Base-by-base conservation (phyloP, 2,113 vertebrate species). In the Sylvilagus bachmani region DNA sequence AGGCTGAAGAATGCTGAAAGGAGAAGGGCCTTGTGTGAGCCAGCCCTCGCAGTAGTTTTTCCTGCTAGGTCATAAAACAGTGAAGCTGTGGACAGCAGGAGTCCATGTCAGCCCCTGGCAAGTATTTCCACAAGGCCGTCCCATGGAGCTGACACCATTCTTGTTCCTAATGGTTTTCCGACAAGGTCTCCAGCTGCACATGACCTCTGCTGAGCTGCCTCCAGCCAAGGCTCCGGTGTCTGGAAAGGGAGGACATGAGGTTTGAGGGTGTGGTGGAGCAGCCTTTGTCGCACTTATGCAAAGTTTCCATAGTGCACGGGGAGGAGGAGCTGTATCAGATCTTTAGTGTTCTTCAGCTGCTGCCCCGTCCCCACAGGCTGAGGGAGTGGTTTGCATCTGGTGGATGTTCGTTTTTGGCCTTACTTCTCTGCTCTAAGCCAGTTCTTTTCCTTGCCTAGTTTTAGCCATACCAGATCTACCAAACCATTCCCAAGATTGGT, bases 111-210 rank as follows among this genome's bases (percentile, higher is more conserved):
- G n/a, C 62, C 61, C 31, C 62, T 89, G 73, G 75, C 70, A 79
- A 74, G 5, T 58, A 58, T 74, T 79, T 96, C 74, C 81, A 87
- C 78, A 62, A 29, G 85, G 38, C 55, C 75, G 29, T 70, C 49
- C 55, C n/a, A 27, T 0, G 61, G 61, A 91, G 51, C 92, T 79
- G 29, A 75, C 81, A 33, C 58, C 16, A 36, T 80, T 84, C 79
- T 86, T 73, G 83, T 69, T 92, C 64, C 85, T 66, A 55, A 83
- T 71, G 69, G 33, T 87, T 95, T 93, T 94, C 88, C 86, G 67
- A 94, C 14, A 64, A 55, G 33, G 22, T 70, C 33, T 82, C 62
- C 21, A 81, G 27, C 33, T 77, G 80, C 61, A 83, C 38, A 0
- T 62, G 82, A 80, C 81, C 85, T 93, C 69, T 79, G 61, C 74